Evolutionary conservation across 1,140 invertebrate genomes (phyloP), one percentile per base, ranked within the genome.

Genomic region (Steinernema feltiae): DNA sequence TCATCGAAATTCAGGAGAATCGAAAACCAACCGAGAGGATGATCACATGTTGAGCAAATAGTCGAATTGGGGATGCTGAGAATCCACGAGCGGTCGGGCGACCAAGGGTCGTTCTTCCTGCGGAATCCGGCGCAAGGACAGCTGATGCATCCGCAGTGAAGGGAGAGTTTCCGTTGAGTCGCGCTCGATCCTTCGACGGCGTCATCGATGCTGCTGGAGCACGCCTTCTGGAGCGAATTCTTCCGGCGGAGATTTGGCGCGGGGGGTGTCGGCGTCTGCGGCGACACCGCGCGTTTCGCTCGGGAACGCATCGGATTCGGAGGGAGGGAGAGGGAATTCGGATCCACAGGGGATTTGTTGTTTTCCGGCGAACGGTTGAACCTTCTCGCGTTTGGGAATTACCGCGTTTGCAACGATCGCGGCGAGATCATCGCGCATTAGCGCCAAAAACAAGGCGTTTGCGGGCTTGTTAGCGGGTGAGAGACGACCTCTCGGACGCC

Each of bases 121-220:
- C 53, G 53, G 24, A 63, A 63, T 63, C 53, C 53, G 53, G 53
- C 15, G 53, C 53, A 63, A 7, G 53, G 15, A 63, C 53, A 63
- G 53, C 53, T 63, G 53, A 63, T 63, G 53, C 53, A 63, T 27
- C 53, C 53, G 24, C 53, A 63, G 53, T 63, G 53, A 21, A 63
- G 24, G 3, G 53, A 7, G 24, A 63, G 53, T 63, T 21, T 63
- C 24, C 53, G 53, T 12, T 17, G 53, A 21, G 7, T 63, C 53
- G 53, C 53, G 53, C 7, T 21, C 12, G 24, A 12, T 17, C 24
- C 53, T 15, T 63, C 53, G 53, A 7, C 24, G 7, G 7, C 53
- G 24, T 63, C 53, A 21, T 63, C 53, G 15, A 21, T n/a, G 24
- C 15, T n/a, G 12, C 24, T 63, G 15, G 24, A 63, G 53, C 53